A percentile compares a stretch with the other conserved stretches of the same genome.
phyloP scores from a whole-genome alignment of 2,113 vertebrate genomes.

The Lophius piscatorius region DNA sequence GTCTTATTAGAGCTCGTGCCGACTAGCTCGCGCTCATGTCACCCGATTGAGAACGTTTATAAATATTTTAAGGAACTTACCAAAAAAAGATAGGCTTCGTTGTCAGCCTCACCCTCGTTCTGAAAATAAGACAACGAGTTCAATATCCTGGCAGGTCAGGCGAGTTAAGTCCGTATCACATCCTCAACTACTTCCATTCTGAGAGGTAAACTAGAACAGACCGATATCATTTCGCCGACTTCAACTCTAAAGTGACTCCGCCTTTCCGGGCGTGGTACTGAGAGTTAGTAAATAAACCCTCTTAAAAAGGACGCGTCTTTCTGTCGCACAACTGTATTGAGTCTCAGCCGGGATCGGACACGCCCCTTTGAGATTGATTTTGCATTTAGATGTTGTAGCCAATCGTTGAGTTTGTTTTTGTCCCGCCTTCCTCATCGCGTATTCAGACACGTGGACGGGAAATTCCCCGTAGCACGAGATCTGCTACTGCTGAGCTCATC shows the following conservation, averaged over 20 bases:
- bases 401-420: slow-evolving; percentile 79
- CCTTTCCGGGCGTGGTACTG: slow-evolving; percentile 55
- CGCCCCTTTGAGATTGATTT: slow-evolving; percentile 53
- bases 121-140: background rate
- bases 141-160: slow-evolving; percentile 54
- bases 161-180: slow-evolving; percentile 66
- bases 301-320: slow-evolving; percentile 45
- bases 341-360: fast-evolving
- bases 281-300: slow-evolving; percentile 55
- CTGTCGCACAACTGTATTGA: background rate
- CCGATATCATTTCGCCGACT: slow-evolving; percentile 63
- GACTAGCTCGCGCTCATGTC: background rate
- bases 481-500: slow-evolving; percentile 21
- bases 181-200: slow-evolving; percentile 71
- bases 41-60: too few relatives aligned
- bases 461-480: slow-evolving; percentile 80
- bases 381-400: slow-evolving; percentile 29
- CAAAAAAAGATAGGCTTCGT: slow-evolving; percentile 36
- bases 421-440: slow-evolving; percentile 60
- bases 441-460: slow-evolving; percentile 83
- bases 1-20: background rate
- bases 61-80: slow-evolving; percentile 39
- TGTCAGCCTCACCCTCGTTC: slow-evolving; percentile 1
- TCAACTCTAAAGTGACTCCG: slow-evolving; percentile 62
- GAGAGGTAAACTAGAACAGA: slow-evolving; percentile 46